Base-by-base conservation (phyloP, 2,888 invertebrate genomes). In the Julus scanicus region DNA sequence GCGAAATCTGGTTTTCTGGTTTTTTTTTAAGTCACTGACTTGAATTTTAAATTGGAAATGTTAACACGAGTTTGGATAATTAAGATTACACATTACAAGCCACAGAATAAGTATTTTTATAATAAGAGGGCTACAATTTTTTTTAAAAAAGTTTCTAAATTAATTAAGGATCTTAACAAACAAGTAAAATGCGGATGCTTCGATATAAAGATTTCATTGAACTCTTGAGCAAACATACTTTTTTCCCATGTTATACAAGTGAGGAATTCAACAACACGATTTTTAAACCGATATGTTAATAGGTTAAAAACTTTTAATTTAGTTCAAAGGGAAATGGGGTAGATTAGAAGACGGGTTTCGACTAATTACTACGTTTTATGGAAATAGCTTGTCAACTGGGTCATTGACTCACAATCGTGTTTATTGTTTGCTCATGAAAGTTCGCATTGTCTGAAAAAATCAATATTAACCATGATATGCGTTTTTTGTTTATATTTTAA, bases 131-230 rank as follows among this genome's bases (percentile, higher is more conserved):
- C n/a, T n/a, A n/a, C n/a, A n/a, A n/a, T n/a, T n/a, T n/a, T n/a
- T n/a, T n/a, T n/a, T n/a, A n/a, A n/a, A n/a, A n/a, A n/a, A n/a
- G n/a, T n/a, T n/a, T n/a, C n/a, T n/a, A n/a, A n/a, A n/a, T n/a
- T n/a, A n/a, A n/a, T n/a, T n/a, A n/a, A n/a, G n/a, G n/a, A n/a
- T n/a, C n/a, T n/a, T n/a, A n/a, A n/a, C n/a, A n/a, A n/a, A n/a
- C n/a, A n/a, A n/a, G n/a, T n/a, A n/a, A n/a, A n/a, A n/a, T n/a
- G n/a, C n/a, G n/a, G n/a, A n/a, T n/a, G n/a, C n/a, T n/a, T n/a
- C n/a, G n/a, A n/a, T n/a, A n/a, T n/a, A n/a, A n/a, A n/a, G n/a
- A 71, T 29, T 71, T 20, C 71, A 71, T 29, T 71, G 71, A 71
- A 71, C 71, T 71, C 53, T 71, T 29, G 71, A 29, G 9, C 20